phyloP scores from a whole-genome alignment of 2,113 vertebrate species.

The Aegypius monachus region DNA sequence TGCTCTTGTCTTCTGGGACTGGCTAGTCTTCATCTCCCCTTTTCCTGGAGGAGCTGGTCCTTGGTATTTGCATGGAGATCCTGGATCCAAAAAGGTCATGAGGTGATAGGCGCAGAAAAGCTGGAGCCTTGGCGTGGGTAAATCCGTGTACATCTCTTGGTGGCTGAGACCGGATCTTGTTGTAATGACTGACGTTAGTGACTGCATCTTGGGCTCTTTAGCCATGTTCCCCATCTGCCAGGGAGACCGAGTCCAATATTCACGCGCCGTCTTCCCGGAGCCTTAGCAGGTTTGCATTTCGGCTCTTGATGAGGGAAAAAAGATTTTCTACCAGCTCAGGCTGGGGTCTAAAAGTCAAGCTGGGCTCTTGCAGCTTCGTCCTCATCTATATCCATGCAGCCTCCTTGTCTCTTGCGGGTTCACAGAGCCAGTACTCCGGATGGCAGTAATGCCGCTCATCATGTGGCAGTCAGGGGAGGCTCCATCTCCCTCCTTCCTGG shows the following conservation, averaged over 20 bases:
- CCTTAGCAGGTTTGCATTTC: background rate
- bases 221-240: background rate
- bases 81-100: accelerated
- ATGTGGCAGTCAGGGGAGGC: accelerated
- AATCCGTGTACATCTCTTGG: accelerated
- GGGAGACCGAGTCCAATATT: background rate
- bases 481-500: background rate
- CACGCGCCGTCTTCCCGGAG: accelerated
- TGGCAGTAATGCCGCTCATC: accelerated
- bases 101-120: background rate
- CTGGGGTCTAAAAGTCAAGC: background rate
- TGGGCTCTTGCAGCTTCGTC: background rate
- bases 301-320: background rate
- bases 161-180: background rate
- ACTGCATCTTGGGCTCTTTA: background rate
- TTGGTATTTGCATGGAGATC: background rate
- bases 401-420: background rate
- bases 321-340: background rate
- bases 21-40: background rate
- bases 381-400: accelerated
- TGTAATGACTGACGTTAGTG: background rate
- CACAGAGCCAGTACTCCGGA: accelerated
- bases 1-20: background rate
- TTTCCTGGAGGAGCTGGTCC: background rate
- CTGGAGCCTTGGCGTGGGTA: accelerated